These are phyloP conservation scores for Battus philenor DNA, from an alignment of 1,140 invertebrate species.

Conservation along the genomic window DNA sequence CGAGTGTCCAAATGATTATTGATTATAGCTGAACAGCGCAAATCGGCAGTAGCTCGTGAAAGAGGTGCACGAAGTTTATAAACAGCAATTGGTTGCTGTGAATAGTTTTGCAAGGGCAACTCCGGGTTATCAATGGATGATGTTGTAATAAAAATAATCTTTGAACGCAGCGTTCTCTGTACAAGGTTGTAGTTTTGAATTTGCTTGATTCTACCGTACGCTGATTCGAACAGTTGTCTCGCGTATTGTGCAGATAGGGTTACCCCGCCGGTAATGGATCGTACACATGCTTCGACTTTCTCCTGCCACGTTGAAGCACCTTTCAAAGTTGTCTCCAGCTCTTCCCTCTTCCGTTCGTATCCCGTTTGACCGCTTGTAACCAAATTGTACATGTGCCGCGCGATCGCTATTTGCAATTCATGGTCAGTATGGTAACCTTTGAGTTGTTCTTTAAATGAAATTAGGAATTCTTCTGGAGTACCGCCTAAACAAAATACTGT, in stretches of 20 bases:
- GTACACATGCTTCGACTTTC: constrained; percentile 31
- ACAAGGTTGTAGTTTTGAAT: constrained; percentile 19
- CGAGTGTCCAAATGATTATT: constrained; percentile 36
- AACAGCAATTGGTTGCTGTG: constrained; percentile 24
- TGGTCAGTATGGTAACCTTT: constrained; percentile 26
- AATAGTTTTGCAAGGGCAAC: constrained; percentile 20
- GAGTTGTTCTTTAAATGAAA: constrained; percentile 28
- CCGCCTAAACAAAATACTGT: constrained; percentile 46
- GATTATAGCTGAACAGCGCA: constrained; percentile 38
- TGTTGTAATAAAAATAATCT: constrained; percentile 28
- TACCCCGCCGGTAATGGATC: constrained; percentile 30
- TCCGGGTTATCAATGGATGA: neutral
- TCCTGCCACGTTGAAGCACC: constrained; percentile 28
- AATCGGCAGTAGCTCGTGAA: constrained; percentile 28
- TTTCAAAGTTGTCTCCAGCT: constrained; percentile 19
- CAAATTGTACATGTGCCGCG: constrained; percentile 33
- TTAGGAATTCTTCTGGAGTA: constrained; percentile 32
- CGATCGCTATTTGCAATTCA: constrained; percentile 32
- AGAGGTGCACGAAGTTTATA: constrained; percentile 33
- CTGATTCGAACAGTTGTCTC: constrained; percentile 30
- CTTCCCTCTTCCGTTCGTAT: too few species aligned
- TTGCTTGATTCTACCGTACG: constrained; percentile 28
- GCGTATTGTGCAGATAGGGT: constrained; percentile 46
- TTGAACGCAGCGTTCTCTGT: constrained; percentile 27
- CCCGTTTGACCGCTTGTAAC: constrained; percentile 20